A percentile compares a stretch with the other conserved stretches of the same genome.
Conservation (phyloP, 1,140 invertebrate species). For the Magallana gigas region DNA sequence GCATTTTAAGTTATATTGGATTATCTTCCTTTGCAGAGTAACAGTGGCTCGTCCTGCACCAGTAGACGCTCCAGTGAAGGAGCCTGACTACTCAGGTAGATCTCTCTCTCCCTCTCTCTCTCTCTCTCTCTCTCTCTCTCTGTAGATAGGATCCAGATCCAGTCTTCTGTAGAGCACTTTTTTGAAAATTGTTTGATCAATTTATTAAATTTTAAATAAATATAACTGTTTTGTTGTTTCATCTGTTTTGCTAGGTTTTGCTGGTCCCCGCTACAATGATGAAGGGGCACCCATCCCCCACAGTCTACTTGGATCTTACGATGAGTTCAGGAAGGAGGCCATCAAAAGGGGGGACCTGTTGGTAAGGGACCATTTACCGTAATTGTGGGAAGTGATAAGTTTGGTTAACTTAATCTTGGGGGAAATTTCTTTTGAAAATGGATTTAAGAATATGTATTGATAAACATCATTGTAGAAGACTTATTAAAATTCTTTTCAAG, state of each 20-base stretch:
- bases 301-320: slow-evolving; percentile 77
- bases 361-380: slow-evolving; percentile 49
- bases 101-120: background rate
- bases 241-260: slow-evolving; percentile 62
- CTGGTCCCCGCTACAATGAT: slow-evolving; percentile 74
- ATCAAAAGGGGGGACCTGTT: slow-evolving; percentile 70
- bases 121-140: background rate
- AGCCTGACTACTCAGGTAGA: slow-evolving; percentile 69
- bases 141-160: no score
- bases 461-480: no score
- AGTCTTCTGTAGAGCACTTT: no score
- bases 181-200: no score
- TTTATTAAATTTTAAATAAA: background rate
- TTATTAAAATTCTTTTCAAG: no score
- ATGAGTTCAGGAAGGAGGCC: slow-evolving; percentile 75
- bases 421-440: no score
- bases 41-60: slow-evolving; percentile 75
- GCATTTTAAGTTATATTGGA: background rate
- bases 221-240: background rate
- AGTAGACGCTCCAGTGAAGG: slow-evolving; percentile 74
- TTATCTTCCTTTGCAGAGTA: slow-evolving; percentile 66
- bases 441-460: no score
- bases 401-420: background rate
- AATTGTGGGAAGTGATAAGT: background rate
- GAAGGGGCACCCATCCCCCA: slow-evolving; percentile 74